Evolutionary conservation across 1,140 invertebrate species (phyloP).

Genomic region (Drosophila pandora): DNA sequence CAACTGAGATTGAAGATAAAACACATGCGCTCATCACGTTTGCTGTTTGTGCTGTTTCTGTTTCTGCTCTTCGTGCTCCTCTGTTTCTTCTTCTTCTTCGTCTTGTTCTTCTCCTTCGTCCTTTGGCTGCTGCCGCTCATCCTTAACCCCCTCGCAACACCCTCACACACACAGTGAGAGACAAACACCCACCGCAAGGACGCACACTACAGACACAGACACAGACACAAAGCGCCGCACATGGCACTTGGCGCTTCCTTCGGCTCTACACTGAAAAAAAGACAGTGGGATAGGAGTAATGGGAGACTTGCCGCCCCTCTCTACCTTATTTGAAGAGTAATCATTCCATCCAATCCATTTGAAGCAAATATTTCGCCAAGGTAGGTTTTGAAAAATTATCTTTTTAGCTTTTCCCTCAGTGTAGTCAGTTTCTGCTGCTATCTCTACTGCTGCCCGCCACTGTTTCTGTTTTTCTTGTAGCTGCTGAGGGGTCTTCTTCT

Average conservation of each 20-base stretch:
- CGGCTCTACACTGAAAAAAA: slow-evolving; percentile 20
- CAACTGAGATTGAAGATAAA: slow-evolving; percentile 79
- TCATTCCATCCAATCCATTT: too few relatives aligned
- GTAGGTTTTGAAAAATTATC: background rate
- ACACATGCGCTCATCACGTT: slow-evolving; percentile 80
- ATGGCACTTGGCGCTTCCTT: slow-evolving; percentile 74
- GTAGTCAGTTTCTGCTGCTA: slow-evolving; percentile 10
- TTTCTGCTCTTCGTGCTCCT: slow-evolving; percentile 47
- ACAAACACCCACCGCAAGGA: slow-evolving; percentile 32
- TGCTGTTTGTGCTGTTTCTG: slow-evolving; percentile 65
- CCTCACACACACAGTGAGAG: slow-evolving; percentile 2
- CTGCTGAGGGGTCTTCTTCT: slow-evolving; percentile 43
- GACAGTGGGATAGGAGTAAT: background rate
- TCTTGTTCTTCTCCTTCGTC: slow-evolving; percentile 6
- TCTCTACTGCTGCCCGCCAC: slow-evolving; percentile 16
- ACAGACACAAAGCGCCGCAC: slow-evolving; percentile 63
- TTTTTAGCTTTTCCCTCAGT: background rate
- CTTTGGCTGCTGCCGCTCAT: slow-evolving; percentile 20
- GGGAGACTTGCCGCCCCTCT: too few relatives aligned
- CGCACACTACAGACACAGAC: slow-evolving; percentile 20
- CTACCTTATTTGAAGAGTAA: too few relatives aligned
- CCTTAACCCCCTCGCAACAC: background rate
- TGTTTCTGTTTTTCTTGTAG: slow-evolving; percentile 32
- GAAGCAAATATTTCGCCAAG: too few relatives aligned
- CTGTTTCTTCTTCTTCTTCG: slow-evolving; percentile 5